Percentiles rank a stretch among this genome's conserved stretches.
phyloP scores from a whole-genome alignment of 1,140 invertebrate species.

The Patella vulgata region DNA sequence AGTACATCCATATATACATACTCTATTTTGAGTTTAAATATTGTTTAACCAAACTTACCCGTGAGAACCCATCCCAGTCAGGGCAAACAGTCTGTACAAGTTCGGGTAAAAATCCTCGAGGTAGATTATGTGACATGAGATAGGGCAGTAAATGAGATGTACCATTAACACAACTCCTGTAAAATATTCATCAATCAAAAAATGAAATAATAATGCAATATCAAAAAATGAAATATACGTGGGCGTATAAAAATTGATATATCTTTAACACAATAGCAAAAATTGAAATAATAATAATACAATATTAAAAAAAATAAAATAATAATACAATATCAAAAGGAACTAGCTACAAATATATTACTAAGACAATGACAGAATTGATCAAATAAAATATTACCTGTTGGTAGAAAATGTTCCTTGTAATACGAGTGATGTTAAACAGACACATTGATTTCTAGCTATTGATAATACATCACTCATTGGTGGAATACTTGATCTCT shows the following conservation, averaged over 20 bases:
- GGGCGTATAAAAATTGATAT: neutral
- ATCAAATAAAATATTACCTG: no score
- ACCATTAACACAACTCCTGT: slow-evolving; percentile 13
- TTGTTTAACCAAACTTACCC: slow-evolving; percentile 70
- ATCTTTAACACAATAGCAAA: no score
- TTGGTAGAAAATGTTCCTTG: slow-evolving; percentile 71
- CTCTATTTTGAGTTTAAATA: no score
- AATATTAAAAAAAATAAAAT: no score
- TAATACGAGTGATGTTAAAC: slow-evolving; percentile 73
- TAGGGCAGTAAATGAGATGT: slow-evolving; percentile 72
- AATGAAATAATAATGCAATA: no score
- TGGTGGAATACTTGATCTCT: slow-evolving; percentile 73
- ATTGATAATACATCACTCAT: slow-evolving; percentile 71
- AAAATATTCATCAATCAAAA: no score
- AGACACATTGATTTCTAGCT: slow-evolving; percentile 74
- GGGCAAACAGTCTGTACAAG: slow-evolving; percentile 72
- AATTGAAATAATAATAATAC: no score
- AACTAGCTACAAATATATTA: no score
- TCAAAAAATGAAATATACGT: no score
- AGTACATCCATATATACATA: no score
- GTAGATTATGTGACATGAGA: slow-evolving; percentile 74
- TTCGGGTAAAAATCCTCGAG: slow-evolving; percentile 76
- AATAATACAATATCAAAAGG: no score
- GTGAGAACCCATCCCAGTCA: slow-evolving; percentile 71
- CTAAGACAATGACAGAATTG: no score